These are phyloP conservation scores for Tadarida brasiliensis DNA, from an alignment of 2,797 vertebrate genomes.

Conservation along the genomic window DNA sequence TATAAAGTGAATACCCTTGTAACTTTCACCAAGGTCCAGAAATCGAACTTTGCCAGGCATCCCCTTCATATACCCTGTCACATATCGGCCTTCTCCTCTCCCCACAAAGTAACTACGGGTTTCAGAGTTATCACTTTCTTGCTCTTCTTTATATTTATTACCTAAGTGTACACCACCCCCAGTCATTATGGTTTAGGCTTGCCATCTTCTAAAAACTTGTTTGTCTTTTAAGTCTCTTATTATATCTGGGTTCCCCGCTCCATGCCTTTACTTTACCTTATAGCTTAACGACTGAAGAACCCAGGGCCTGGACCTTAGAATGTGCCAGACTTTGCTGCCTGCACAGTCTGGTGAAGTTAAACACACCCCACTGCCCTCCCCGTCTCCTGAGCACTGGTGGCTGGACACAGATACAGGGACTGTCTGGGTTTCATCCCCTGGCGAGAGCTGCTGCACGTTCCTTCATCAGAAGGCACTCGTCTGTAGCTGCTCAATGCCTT, in stretches of 20 bases:
- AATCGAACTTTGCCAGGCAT: not conserved
- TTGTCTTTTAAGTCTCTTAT: not conserved
- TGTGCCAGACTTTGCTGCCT: not conserved
- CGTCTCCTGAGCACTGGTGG: not conserved
- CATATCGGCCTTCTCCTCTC: not conserved
- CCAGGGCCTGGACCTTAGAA: not conserved
- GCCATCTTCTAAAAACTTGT: not conserved
- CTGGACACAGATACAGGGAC: no score
- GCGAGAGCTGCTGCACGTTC: not conserved
- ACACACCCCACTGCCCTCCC: fast-evolving
- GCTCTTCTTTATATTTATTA: not conserved
- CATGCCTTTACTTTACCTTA: not conserved
- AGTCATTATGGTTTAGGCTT: not conserved
- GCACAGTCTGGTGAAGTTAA: no score
- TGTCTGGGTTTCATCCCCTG: not conserved
- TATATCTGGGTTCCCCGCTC: not conserved
- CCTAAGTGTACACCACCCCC: not conserved
- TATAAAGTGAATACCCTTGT: not conserved
- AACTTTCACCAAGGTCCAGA: not conserved
- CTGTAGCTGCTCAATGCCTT: not conserved
- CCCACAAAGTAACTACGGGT: not conserved
- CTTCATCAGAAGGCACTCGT: not conserved
- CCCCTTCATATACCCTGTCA: not conserved
- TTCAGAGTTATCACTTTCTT: not conserved
- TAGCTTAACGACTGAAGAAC: not conserved